These are phyloP conservation scores for Aelia acuminata DNA, from an alignment of 2,888 invertebrate genomes.

Conservation along the genomic window DNA sequence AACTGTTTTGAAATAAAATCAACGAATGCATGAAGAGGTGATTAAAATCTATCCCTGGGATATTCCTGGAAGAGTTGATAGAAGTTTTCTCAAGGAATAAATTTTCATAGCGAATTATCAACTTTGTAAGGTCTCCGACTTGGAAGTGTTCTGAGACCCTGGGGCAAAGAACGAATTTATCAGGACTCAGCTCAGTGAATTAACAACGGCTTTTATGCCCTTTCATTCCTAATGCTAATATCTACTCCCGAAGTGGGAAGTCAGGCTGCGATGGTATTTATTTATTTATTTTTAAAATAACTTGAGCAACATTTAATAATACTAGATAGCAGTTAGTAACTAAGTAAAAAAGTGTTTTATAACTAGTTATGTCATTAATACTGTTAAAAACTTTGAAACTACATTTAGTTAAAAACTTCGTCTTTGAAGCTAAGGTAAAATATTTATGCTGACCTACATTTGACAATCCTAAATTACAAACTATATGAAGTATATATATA, in stretches of 20 bases:
- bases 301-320: too few species aligned
- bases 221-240: background rate
- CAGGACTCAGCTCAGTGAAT: background rate
- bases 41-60: background rate
- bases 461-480: too few species aligned
- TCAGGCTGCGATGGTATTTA: background rate
- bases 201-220: background rate
- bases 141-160: background rate
- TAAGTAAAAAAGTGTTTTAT: too few species aligned
- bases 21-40: background rate
- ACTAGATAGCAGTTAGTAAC: too few species aligned
- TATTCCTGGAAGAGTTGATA: background rate
- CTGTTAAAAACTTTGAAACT: too few species aligned
- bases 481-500: too few species aligned
- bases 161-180: background rate
- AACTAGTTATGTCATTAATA: too few species aligned
- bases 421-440: too few species aligned
- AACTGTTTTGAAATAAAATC: too few species aligned
- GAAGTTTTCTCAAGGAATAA: background rate
- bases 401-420: too few species aligned
- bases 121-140: background rate
- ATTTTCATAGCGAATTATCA: background rate
- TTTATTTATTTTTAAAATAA: background rate
- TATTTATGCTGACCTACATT: too few species aligned
- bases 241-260: background rate